Base-by-base conservation (phyloP, 2,113 vertebrate genomes). In the Pantherophis guttatus region DNA sequence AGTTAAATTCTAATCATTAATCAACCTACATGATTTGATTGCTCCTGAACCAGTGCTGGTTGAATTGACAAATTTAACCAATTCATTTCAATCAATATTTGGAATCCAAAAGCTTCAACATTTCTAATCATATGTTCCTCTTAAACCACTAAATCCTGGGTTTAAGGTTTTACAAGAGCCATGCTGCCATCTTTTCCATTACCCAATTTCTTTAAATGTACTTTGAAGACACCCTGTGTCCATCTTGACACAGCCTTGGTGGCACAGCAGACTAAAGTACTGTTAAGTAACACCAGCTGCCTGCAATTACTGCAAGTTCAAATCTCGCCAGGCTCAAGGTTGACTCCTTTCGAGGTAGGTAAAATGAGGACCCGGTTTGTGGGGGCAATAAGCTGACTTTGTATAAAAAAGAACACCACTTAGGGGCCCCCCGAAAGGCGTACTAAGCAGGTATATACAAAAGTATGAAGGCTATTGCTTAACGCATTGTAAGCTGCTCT, bases 151-250 rank as follows among this genome's bases (percentile, higher is more conserved):
- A 10, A 81, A 95, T 94, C 94, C 21, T 5, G 92, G 90, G 94
- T 97, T 97, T 95, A 94, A 88, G 59, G 21, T 93, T 96, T 97
- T 96, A 94, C 86, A 93, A 96, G 96, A 97, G 97, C 94, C 75
- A 81, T 81, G 70, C 70, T 81, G n/a, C n/a, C 6, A 39, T n/a
- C n/a, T 39, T 39, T 81, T 44, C 75, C 17, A 81, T 21, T 81
- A 44, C 19, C 75, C 33, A 9, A 44, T 81, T 19, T 44, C 75
- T 81, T 81, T 44, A 81, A 81, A 81, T 21, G 75, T 81, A 81
- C n/a, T 81, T 81, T 81, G 70, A 81, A 39, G 70, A 8, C 33
- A 81, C 17, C 70, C 33, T 39, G 33, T 39, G 33, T 39, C 33
- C 70, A 39, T 81, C 70, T 44, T 44, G 39, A 44, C 39, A 44